Conservation (phyloP, 2,113 vertebrate genomes). For the Seriola rivoliana region DNA sequence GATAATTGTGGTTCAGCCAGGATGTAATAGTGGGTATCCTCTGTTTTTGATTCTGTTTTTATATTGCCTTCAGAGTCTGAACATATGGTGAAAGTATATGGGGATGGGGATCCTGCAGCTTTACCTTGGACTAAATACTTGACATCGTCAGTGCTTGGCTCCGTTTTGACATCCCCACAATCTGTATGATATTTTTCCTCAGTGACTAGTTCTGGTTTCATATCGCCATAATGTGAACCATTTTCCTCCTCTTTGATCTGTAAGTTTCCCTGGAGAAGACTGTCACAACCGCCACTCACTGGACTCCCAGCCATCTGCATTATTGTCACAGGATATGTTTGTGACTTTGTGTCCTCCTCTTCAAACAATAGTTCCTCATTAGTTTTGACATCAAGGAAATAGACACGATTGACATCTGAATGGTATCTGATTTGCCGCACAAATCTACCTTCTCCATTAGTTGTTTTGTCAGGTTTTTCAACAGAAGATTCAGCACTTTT, state of each 20-base stretch:
- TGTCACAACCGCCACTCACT: neutral
- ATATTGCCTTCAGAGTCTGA: neutral
- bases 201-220: neutral
- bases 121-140: neutral
- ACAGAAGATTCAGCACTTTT: accelerated
- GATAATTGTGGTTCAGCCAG: neutral
- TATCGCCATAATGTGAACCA: neutral
- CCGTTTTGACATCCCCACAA: neutral
- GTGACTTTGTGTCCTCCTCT: neutral
- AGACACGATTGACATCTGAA: neutral
- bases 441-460: neutral
- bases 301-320: neutral
- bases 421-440: neutral
- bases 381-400: neutral
- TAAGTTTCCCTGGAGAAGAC: neutral
- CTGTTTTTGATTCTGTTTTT: neutral
- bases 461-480: neutral
- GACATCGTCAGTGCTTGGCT: neutral
- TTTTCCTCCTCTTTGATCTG: slow-evolving; percentile 21
- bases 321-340: neutral
- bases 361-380: neutral
- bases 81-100: neutral
- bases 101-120: neutral
- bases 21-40: neutral
- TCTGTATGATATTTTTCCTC: neutral